Conservation (phyloP, 2,113 vertebrate species). For the Syngnathoides biaculeatus region DNA sequence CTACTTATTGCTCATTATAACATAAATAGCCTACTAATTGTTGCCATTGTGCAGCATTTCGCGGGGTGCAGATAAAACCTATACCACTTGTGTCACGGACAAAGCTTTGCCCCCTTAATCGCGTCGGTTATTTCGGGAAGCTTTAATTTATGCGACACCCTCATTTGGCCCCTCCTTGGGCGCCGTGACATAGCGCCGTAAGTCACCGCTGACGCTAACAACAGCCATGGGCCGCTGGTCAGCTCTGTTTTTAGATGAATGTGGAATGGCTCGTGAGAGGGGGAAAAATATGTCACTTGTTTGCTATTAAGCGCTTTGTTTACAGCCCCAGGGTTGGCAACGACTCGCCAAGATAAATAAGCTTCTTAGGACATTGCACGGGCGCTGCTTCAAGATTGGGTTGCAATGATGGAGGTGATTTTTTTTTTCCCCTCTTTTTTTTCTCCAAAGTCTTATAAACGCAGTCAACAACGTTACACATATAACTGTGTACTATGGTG, state of each 20-base stretch:
- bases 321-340: conserved; percentile 55
- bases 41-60: conserved; percentile 5
- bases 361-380: conserved; percentile 61
- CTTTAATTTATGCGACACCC: conserved; percentile 71
- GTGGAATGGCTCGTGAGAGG: conserved; percentile 61
- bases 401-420: neutral
- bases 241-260: conserved; percentile 69
- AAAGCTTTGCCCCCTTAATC: conserved; percentile 34
- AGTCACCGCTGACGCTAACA: conserved; percentile 74
- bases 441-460: conserved; percentile 29
- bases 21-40: conserved; percentile 5
- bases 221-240: conserved; percentile 68
- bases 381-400: conserved; percentile 25
- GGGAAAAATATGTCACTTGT: conserved; percentile 71
- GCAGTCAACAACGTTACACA: conserved; percentile 41
- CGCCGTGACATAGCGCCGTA: conserved; percentile 69
- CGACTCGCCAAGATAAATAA: conserved; percentile 71
- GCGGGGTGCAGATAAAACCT: neutral
- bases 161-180: conserved; percentile 51
- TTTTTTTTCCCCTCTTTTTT: neutral
- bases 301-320: conserved; percentile 76
- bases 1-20: conserved; percentile 17
- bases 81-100: neutral
- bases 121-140: conserved; percentile 62
- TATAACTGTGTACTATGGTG: conserved; percentile 20